Conservation (phyloP, 2,797 vertebrate species). For the Momotus momota region DNA sequence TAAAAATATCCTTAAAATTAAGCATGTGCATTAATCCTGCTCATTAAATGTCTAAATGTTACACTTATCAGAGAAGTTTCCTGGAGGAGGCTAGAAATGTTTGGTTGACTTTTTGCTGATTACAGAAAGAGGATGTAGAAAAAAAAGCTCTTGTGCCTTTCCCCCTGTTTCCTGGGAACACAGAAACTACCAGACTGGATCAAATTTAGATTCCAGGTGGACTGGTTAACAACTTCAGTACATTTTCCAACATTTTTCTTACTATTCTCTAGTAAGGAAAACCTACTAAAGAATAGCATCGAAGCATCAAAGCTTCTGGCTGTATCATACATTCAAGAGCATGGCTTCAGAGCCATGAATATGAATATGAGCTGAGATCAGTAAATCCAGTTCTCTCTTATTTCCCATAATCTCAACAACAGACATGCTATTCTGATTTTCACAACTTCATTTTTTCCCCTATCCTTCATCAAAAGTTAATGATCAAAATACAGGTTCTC, state of each 20-base stretch:
- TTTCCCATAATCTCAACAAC: background rate
- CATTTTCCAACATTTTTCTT: background rate
- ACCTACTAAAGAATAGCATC: background rate
- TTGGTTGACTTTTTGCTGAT: constrained; percentile 45
- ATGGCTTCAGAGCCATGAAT: no score
- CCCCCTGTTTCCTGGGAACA: background rate
- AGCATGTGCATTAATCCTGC: background rate
- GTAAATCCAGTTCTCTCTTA: background rate
- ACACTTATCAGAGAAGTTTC: constrained; percentile 46
- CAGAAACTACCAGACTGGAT: background rate
- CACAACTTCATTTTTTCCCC: background rate
- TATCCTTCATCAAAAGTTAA: background rate
- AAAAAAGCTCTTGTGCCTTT: background rate
- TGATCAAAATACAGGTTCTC: background rate
- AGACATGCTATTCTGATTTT: background rate
- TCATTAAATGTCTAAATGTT: constrained; percentile 26
- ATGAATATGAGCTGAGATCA: background rate
- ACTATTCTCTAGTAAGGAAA: background rate
- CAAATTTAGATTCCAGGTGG: background rate
- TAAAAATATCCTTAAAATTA: constrained; percentile 28
- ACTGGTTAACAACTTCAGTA: background rate
- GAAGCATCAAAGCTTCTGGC: background rate
- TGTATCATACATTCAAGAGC: background rate
- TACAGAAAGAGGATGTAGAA: constrained; percentile 41
- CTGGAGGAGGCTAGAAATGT: constrained; percentile 34